Base-by-base conservation (phyloP, 2,113 vertebrate species). In the Chrysochloris asiatica region DNA sequence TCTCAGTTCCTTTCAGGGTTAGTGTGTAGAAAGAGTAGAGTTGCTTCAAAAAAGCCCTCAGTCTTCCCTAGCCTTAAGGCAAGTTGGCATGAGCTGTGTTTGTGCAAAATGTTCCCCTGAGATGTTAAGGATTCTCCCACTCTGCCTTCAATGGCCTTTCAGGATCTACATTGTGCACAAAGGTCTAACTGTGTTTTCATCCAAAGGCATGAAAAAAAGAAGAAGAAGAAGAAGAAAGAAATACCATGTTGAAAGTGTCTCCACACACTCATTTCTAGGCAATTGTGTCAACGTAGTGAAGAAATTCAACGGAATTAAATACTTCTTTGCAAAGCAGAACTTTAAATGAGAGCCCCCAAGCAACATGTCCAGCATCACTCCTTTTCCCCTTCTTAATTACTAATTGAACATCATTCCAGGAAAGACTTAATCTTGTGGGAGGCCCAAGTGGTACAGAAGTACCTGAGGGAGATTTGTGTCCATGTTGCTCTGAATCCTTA, bases 151-250 rank as follows among this genome's bases (percentile, higher is more conserved):
- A 71, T 10, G 33, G 92, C 67, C 84, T 93, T 80, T 88, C 86
- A 81, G 91, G 92, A 92, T 94, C 79, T 3, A 17, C 48, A 28
- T n/a, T 43, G 45, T 24, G 43, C 86, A 96, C 96, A 96, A 93
- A 96, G 91, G 36, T 93, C 95, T n/a, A n/a, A n/a, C n/a, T 95
- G 93, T 95, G 86, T 38, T 96, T 90, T 89, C 54, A 95, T 65
- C 86, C 93, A 93, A 96, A 73, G 45, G 24, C 17, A 84, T n/a
- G n/a, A n/a, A n/a, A n/a, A n/a, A n/a, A n/a, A n/a, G n/a, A n/a
- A n/a, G n/a, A n/a, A n/a, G 88, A 72, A 89, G 61, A 56, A 72
- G 19, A 38, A 63, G 43, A 48, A 83, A 69, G 54, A 73, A 91
- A 91, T 28, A 67, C 65, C 80, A 30, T 61, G 63, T 90, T 41